These are phyloP conservation scores for Chondrosia reniformis DNA, from an alignment of 37 sponge, comb jelly and placozoan genomes.

Conservation along the genomic window DNA sequence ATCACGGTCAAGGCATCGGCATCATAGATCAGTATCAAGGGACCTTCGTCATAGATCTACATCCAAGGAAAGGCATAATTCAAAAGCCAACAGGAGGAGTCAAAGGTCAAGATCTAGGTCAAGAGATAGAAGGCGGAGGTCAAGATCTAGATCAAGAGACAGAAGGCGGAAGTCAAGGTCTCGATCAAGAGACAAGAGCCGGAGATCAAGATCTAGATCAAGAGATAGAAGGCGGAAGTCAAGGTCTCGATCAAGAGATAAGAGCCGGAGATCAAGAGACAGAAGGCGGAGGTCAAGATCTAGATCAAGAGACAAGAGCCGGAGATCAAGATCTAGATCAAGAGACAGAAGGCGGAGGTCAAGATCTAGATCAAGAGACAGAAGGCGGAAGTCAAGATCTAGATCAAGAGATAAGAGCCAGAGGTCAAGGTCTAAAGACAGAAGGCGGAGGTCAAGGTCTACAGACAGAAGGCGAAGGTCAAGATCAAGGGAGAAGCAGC, in stretches of 20 bases:
- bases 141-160: conserved; percentile 4
- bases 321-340: not conserved
- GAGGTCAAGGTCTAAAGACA: not conserved
- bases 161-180: conserved; percentile 2
- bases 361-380: not conserved
- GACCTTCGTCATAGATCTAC: too few relatives aligned
- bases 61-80: too few relatives aligned
- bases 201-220: not conserved
- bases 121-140: not conserved
- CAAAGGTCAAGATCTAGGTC: conserved; percentile 6
- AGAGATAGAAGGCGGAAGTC: not conserved
- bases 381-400: not conserved
- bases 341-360: not conserved
- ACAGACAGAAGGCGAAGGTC: conserved; percentile 5
- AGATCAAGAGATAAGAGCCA: not conserved
- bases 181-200: not conserved
- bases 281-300: not conserved
- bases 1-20: not conserved
- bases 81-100: too few relatives aligned
- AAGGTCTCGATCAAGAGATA: not conserved
- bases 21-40: too few relatives aligned
- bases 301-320: not conserved
- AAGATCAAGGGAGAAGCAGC: not conserved
- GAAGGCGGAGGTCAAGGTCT: not conserved
- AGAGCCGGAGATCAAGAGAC: not conserved